These are phyloP conservation scores for Macquaria ambigua DNA, from an alignment of 2,113 vertebrate species.

Conservation along the genomic window DNA sequence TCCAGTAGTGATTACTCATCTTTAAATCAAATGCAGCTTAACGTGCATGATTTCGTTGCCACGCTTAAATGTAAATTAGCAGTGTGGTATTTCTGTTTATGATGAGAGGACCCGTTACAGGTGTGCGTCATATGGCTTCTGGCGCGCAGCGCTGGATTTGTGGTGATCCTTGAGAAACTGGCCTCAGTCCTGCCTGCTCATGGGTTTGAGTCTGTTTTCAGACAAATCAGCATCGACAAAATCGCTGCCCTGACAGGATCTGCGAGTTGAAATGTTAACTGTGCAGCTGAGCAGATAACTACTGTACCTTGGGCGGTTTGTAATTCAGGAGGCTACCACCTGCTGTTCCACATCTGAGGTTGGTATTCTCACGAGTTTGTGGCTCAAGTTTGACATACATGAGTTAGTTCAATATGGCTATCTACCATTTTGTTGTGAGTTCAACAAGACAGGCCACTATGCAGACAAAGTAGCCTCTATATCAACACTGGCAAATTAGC, in stretches of 20 bases:
- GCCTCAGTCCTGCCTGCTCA: constrained; percentile 16
- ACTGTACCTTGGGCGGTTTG: constrained; percentile 5
- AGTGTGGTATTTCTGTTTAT: constrained; percentile 2
- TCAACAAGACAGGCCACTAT: constrained; percentile 3
- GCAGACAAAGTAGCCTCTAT: background rate
- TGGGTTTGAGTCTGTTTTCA: background rate
- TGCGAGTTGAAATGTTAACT: constrained; percentile 28
- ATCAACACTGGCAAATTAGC: background rate
- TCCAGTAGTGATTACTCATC: background rate
- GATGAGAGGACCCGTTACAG: constrained; percentile 69
- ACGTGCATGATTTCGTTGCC: background rate
- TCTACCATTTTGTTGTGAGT: constrained; percentile 42
- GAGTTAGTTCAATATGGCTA: background rate
- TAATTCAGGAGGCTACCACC: constrained; percentile 28
- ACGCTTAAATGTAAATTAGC: background rate
- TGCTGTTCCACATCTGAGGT: constrained; percentile 35
- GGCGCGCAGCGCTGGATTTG: constrained; percentile 46
- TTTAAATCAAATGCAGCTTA: background rate
- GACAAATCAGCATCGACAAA: constrained; percentile 31
- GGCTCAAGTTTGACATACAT: constrained; percentile 49
- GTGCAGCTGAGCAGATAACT: background rate
- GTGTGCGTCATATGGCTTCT: constrained; percentile 74
- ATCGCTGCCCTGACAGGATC: constrained; percentile 26
- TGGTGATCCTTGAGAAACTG: constrained; percentile 1
- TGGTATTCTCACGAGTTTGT: constrained; percentile 40